phyloP scores from a whole-genome alignment of 1,140 invertebrate species.

The Drosophila repleta region DNA sequence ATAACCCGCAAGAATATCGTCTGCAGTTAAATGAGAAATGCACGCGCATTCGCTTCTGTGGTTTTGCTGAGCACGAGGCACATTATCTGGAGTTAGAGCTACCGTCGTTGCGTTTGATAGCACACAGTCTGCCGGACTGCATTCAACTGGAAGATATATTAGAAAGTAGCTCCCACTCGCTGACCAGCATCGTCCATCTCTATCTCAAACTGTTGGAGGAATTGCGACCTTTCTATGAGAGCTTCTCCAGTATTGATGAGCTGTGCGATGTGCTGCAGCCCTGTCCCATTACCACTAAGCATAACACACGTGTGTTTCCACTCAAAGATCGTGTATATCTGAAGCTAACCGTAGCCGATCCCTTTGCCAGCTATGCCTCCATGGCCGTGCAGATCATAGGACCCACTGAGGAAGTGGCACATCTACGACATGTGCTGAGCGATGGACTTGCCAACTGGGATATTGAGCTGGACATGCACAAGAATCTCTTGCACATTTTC shows the following conservation, averaged over 20 bases:
- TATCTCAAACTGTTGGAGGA: slow-evolving; percentile 69
- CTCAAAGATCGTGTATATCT: slow-evolving; percentile 65
- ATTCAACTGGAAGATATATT: slow-evolving; percentile 50
- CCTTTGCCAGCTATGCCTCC: slow-evolving; percentile 57
- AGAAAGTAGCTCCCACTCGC: slow-evolving; percentile 25
- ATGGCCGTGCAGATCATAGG: slow-evolving; percentile 73
- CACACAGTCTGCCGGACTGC: slow-evolving; percentile 72
- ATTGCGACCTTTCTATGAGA: slow-evolving; percentile 67
- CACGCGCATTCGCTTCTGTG: slow-evolving; percentile 52
- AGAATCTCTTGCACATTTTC: slow-evolving; percentile 77
- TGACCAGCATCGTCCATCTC: slow-evolving; percentile 46
- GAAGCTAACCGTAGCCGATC: slow-evolving; percentile 67
- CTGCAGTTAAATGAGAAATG: slow-evolving; percentile 52
- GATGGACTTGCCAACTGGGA: slow-evolving; percentile 75
- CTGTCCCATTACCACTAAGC: slow-evolving; percentile 60
- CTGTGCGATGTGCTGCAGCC: slow-evolving; percentile 77
- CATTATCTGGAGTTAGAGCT: slow-evolving; percentile 73
- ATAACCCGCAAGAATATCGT: slow-evolving; percentile 54
- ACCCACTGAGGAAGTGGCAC: slow-evolving; percentile 69
- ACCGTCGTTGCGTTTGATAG: slow-evolving; percentile 45
- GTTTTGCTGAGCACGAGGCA: slow-evolving; percentile 52
- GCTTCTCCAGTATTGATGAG: slow-evolving; percentile 74
- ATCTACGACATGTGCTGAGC: slow-evolving; percentile 62
- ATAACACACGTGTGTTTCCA: slow-evolving; percentile 68
- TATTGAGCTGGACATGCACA: slow-evolving; percentile 70